Percentiles rank a stretch among this genome's conserved stretches.
Conservation (phyloP, 2,797 vertebrate genomes). For the Kryptolebias ocellatus region DNA sequence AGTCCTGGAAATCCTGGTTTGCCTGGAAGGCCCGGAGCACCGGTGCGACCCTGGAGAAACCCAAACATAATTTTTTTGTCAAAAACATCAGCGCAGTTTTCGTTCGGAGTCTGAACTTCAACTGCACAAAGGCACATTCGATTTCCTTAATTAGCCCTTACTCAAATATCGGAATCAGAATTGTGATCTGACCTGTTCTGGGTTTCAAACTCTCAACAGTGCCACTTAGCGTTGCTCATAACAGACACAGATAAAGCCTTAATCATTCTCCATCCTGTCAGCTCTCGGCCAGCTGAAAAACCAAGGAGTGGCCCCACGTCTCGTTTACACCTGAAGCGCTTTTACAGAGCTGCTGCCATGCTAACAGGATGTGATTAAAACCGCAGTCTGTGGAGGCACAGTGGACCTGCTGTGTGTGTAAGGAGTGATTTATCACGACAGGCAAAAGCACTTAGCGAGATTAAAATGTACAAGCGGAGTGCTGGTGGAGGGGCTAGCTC, state of each 20-base stretch:
- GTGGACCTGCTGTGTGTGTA: constrained; percentile 41
- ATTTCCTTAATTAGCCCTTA: background rate
- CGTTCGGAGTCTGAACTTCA: background rate
- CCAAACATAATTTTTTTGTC: constrained; percentile 32
- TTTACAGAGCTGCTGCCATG: constrained; percentile 31
- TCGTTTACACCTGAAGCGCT: constrained; percentile 31
- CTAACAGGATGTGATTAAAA: constrained; percentile 52
- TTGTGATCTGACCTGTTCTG: no score
- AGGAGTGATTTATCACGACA: constrained; percentile 69
- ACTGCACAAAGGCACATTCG: no score
- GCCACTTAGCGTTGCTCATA: background rate
- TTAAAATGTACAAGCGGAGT: constrained; percentile 71
- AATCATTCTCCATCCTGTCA: constrained; percentile 16
- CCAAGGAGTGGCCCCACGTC: constrained; percentile 30
- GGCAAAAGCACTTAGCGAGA: constrained; percentile 76
- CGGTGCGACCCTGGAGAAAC: constrained; percentile 88
- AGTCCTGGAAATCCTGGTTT: constrained; percentile 88
- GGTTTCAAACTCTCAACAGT: constrained; percentile 1
- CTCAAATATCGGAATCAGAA: no score
- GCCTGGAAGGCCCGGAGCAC: constrained; percentile 90
- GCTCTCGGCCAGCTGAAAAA: constrained; percentile 6
- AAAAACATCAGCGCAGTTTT: background rate
- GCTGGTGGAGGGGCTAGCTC: constrained; percentile 61
- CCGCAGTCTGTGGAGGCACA: constrained; percentile 46
- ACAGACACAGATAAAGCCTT: constrained; percentile 13